These are phyloP conservation scores for Cydia splendana DNA, from an alignment of 1,140 invertebrate genomes.

Conservation along the genomic window DNA sequence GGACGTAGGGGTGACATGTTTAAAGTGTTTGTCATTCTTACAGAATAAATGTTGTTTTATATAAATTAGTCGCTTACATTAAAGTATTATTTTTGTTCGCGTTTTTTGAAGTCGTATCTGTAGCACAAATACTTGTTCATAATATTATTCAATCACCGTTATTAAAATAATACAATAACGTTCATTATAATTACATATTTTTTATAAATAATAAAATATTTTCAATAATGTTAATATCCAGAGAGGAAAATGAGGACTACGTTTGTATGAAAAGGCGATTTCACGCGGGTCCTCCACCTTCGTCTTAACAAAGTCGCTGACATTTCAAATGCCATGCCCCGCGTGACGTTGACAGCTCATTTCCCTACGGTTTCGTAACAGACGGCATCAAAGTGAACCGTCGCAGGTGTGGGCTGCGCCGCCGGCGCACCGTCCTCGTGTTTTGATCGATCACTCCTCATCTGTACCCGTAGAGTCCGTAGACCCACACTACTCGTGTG, in stretches of 20 bases:
- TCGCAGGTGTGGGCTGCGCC: constrained; percentile 13
- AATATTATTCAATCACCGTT: too few relatives aligned
- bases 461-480: neutral
- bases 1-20: neutral
- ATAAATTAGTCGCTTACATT: neutral
- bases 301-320: neutral
- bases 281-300: too few relatives aligned
- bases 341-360: constrained; percentile 10
- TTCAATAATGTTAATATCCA: too few relatives aligned
- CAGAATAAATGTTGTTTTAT: neutral
- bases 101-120: too few relatives aligned
- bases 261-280: too few relatives aligned
- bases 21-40: neutral
- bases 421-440: neutral
- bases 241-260: too few relatives aligned
- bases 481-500: neutral
- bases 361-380: constrained; percentile 15
- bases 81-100: too few relatives aligned
- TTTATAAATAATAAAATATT: too few relatives aligned
- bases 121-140: too few relatives aligned
- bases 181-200: too few relatives aligned
- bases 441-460: constrained; percentile 9
- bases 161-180: too few relatives aligned
- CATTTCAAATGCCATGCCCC: neutral
- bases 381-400: constrained; percentile 1